phyloP scores from a whole-genome alignment of 2,113 vertebrate species.

The Elaphurus davidianus region DNA sequence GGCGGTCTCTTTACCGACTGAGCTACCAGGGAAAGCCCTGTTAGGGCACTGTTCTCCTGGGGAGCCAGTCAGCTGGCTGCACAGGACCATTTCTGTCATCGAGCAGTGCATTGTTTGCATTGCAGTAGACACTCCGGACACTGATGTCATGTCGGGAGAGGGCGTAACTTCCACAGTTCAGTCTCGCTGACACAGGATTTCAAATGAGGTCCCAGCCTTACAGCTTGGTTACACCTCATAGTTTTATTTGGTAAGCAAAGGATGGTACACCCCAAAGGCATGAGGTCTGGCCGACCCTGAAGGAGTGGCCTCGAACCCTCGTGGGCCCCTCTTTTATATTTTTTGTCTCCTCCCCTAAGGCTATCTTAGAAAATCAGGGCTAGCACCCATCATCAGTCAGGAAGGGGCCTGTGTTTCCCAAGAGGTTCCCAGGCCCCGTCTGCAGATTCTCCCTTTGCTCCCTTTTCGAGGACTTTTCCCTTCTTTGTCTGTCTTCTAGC shows the following conservation, averaged over 20 bases:
- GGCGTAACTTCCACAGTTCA: rapidly evolving
- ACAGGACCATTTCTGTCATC: background rate
- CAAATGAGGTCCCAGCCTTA: background rate
- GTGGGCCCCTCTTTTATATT: background rate
- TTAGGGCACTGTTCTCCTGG: background rate
- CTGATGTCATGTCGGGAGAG: background rate
- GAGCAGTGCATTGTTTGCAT: background rate
- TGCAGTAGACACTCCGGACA: background rate
- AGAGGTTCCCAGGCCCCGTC: rapidly evolving
- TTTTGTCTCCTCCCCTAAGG: background rate
- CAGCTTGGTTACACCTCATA: background rate
- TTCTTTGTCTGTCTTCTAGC: background rate
- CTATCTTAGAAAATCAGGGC: background rate
- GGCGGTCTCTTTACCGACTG: rapidly evolving
- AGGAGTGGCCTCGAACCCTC: background rate
- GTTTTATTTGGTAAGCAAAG: background rate
- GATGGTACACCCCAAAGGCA: background rate
- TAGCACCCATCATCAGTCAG: background rate
- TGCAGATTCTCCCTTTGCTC: background rate
- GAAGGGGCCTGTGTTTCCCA: background rate
- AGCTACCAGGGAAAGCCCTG: background rate
- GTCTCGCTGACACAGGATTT: background rate
- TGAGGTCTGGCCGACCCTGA: background rate
- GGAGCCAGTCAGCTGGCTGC: background rate
- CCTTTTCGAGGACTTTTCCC: background rate